phyloP scores from a whole-genome alignment of 2,888 invertebrate genomes.

The Amblyjoppa proteus region DNA sequence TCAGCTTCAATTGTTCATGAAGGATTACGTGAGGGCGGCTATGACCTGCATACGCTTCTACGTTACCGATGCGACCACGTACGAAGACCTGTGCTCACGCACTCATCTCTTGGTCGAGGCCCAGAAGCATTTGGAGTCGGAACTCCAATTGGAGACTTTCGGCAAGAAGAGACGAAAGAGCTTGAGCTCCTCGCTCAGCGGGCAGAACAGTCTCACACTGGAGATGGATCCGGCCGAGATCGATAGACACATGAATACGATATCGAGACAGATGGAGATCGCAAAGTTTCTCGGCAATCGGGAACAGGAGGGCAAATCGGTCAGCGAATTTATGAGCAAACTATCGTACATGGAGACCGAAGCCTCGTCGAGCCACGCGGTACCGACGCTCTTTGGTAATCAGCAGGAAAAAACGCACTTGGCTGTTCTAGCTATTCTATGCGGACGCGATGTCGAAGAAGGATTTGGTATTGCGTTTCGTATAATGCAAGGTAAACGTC shows the following conservation, averaged over 20 bases:
- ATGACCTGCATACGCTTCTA: slow-evolving; percentile 93
- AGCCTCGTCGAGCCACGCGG: slow-evolving; percentile 59
- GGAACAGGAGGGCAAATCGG: slow-evolving; percentile 86
- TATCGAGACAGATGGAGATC: slow-evolving; percentile 93
- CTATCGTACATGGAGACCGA: slow-evolving; percentile 78
- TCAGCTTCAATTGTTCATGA: slow-evolving; percentile 90
- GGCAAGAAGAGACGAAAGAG: slow-evolving; percentile 76
- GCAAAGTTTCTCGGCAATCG: slow-evolving; percentile 90
- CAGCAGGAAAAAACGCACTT: slow-evolving; percentile 89
- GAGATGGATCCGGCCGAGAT: slow-evolving; percentile 90
- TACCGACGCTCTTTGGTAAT: slow-evolving; percentile 90
- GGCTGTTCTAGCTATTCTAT: slow-evolving; percentile 89
- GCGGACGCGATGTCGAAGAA: slow-evolving; percentile 89
- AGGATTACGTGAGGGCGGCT: slow-evolving; percentile 91
- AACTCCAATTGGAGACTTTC: slow-evolving; percentile 82
- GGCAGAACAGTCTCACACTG: slow-evolving; percentile 85
- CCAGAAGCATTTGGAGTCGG: slow-evolving; percentile 89
- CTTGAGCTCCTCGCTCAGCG: slow-evolving; percentile 66
- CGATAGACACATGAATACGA: slow-evolving; percentile 92
- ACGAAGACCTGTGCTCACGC: slow-evolving; percentile 86
- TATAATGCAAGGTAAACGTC: slow-evolving; percentile 86
- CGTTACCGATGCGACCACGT: slow-evolving; percentile 87
- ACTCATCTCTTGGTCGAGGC: slow-evolving; percentile 87
- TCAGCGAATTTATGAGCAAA: slow-evolving; percentile 75
- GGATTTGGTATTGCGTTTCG: slow-evolving; percentile 90